These are phyloP conservation scores for Hylomyscus alleni DNA, from an alignment of 2,797 vertebrate species.

Conservation along the genomic window DNA sequence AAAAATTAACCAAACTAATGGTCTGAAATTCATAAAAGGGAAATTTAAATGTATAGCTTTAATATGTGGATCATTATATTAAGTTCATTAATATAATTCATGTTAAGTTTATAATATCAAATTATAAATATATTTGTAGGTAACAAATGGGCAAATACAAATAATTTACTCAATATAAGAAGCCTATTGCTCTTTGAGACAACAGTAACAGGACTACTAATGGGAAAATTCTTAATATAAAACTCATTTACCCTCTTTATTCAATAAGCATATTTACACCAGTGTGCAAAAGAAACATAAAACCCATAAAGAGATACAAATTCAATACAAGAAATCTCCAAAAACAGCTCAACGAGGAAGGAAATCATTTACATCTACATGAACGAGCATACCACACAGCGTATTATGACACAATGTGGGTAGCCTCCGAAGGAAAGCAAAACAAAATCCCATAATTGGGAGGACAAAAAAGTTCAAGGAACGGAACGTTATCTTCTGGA, in stretches of 20 bases:
- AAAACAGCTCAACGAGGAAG: not conserved
- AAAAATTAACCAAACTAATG: not conserved
- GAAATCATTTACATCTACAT: not conserved
- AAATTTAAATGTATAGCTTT: constrained; percentile 45
- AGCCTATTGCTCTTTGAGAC: no score
- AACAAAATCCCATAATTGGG: not conserved
- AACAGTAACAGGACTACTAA: not conserved
- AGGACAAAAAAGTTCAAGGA: constrained; percentile 11
- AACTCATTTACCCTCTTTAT: not conserved
- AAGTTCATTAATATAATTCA: not conserved
- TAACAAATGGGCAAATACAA: constrained; percentile 8
- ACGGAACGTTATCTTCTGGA: not conserved
- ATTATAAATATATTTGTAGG: not conserved
- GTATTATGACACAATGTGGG: not conserved
- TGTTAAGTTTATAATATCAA: not conserved
- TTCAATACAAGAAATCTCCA: not conserved
- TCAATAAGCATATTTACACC: not conserved
- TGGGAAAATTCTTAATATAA: constrained; percentile 3
- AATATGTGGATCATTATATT: not conserved
- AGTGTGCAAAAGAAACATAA: not conserved
- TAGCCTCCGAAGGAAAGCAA: constrained; percentile 6
- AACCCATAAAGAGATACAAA: not conserved
- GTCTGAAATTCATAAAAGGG: not conserved
- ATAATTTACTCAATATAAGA: constrained; percentile 9
- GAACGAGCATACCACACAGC: not conserved